Evolutionary conservation across 2,888 invertebrate species (phyloP).

Genomic region (Harpalus rubripes): DNA sequence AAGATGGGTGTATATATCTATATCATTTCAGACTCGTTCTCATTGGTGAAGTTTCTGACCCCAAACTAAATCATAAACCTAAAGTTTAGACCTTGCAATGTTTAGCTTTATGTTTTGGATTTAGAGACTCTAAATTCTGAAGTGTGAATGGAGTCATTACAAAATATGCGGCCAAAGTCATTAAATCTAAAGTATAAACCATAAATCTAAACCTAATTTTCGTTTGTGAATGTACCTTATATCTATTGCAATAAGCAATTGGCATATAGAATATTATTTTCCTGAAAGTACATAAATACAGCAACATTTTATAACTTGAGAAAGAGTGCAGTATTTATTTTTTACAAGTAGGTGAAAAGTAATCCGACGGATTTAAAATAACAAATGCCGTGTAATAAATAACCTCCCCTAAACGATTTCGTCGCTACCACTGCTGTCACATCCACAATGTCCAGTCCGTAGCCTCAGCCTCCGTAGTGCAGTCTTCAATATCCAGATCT

Average conservation of each 20-base stretch:
- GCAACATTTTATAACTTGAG: background rate
- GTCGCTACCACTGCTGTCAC: slow-evolving; percentile 4
- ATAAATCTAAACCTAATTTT: too few species aligned
- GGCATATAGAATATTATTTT: background rate
- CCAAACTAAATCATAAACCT: too few species aligned
- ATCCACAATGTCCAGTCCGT: background rate
- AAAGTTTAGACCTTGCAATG: too few species aligned
- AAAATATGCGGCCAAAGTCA: too few species aligned
- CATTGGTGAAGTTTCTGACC: too few species aligned
- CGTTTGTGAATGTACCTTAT: too few species aligned
- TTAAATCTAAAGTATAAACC: too few species aligned
- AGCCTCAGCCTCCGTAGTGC: background rate
- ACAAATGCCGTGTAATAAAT: background rate
- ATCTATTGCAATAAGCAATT: background rate
- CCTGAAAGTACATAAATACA: background rate
- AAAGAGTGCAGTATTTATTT: background rate
- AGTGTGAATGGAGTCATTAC: too few species aligned
- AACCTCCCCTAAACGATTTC: slow-evolving; percentile 3
- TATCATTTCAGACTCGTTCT: too few species aligned
- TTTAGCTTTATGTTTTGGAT: too few species aligned
- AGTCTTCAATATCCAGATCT: background rate
- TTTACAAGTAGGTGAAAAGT: slow-evolving; percentile 2
- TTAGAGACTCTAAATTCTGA: too few species aligned
- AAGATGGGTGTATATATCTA: too few species aligned
- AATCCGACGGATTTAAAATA: background rate